phyloP scores from a whole-genome alignment of 2,888 invertebrate genomes.

The Perithous albicinctus region DNA sequence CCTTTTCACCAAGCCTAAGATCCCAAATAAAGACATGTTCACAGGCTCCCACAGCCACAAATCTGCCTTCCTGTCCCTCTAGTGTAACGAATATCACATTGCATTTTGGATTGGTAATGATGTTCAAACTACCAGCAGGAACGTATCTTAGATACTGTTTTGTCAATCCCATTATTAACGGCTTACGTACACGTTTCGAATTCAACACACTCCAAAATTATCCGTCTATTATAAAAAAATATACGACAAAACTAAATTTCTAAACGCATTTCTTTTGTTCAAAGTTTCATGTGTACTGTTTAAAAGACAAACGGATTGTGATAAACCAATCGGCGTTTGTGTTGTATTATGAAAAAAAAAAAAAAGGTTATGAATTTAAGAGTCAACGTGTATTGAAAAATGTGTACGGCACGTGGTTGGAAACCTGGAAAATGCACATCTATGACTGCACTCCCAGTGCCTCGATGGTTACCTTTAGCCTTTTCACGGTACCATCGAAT shows the following conservation, averaged over 20 bases:
- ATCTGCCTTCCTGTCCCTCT: constrained; percentile 92
- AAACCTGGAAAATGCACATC: no score
- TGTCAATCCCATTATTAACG: constrained; percentile 91
- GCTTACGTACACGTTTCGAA: not conserved
- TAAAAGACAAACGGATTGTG: not conserved
- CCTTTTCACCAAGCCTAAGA: constrained; percentile 93
- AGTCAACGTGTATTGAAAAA: not conserved
- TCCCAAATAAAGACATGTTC: constrained; percentile 98
- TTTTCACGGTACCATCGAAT: no score
- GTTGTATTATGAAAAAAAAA: not conserved
- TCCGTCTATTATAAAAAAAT: not conserved
- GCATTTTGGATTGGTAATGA: constrained; percentile 92
- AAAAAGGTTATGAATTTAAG: not conserved
- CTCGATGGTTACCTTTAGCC: no score
- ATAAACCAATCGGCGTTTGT: not conserved
- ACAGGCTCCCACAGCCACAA: constrained; percentile 95
- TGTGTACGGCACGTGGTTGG: not conserved
- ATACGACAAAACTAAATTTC: not conserved
- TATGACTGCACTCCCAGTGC: no score
- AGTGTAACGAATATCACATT: constrained; percentile 93
- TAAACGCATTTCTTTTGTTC: not conserved
- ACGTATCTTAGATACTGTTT: constrained; percentile 97
- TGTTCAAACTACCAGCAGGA: constrained; percentile 93
- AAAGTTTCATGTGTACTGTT: not conserved
- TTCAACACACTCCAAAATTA: not conserved